Percentiles rank a stretch among this genome's conserved stretches.
Conservation (phyloP, 1,140 invertebrate genomes). For the Drosophila malerkotliana region DNA sequence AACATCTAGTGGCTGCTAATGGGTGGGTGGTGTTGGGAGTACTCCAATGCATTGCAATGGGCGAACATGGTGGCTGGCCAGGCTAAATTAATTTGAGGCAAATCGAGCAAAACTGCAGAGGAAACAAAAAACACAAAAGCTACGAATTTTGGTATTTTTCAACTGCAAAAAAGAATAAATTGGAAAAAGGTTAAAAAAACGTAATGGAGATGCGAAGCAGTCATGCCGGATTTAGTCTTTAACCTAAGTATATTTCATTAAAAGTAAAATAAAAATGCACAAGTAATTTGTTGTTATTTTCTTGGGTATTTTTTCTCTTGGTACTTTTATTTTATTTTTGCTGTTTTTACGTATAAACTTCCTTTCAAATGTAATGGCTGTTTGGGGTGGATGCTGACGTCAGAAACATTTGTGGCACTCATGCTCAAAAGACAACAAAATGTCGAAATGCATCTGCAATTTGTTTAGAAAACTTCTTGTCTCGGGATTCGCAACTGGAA, state of each 20-base stretch:
- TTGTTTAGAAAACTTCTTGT: conserved; percentile 57
- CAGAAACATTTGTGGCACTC: conserved; percentile 41
- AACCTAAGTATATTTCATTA: background rate
- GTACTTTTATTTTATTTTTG: background rate
- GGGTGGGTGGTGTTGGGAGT: conserved; percentile 7
- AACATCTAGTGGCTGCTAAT: background rate
- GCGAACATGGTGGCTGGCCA: conserved; percentile 60
- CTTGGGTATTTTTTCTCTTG: background rate
- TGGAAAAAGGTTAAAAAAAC: background rate
- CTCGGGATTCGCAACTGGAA: conserved; percentile 37
- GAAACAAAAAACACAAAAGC: conserved; percentile 34
- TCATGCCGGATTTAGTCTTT: background rate
- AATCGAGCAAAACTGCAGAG: conserved; percentile 76
- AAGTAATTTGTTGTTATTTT: background rate
- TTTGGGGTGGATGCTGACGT: conserved; percentile 46
- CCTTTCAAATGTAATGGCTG: conserved; percentile 31
- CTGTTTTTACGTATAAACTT: background rate
- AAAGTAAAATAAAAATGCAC: too few relatives aligned
- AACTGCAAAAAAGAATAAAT: conserved; percentile 23
- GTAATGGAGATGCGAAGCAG: background rate
- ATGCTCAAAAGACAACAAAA: conserved; percentile 18
- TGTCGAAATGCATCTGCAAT: conserved; percentile 51
- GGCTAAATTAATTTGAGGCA: conserved; percentile 78
- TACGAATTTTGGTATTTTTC: conserved; percentile 24
- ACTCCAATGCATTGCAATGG: background rate